Conservation (phyloP, 1,140 invertebrate genomes). For the Apis cerana region DNA sequence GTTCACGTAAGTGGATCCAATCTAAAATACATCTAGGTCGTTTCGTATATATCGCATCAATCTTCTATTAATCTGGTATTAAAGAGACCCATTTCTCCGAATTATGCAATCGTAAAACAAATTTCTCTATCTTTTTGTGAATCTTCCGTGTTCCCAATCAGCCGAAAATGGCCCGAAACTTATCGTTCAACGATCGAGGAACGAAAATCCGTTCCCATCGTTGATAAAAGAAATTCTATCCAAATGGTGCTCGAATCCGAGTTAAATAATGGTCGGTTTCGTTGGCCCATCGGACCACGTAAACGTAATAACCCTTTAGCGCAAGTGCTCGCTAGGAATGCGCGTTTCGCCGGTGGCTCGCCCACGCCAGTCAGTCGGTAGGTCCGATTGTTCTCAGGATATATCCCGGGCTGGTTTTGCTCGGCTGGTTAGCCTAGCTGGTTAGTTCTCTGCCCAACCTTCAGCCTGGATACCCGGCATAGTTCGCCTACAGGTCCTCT, state of each 20-base stretch:
- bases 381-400: constrained; percentile 80
- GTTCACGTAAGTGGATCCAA: too few species aligned
- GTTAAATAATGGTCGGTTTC: constrained; percentile 13
- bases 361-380: constrained; percentile 73
- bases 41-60: too few species aligned
- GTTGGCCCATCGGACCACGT: constrained; percentile 46
- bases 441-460: constrained; percentile 73
- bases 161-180: too few species aligned
- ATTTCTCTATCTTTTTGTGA: too few species aligned
- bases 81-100: too few species aligned
- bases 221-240: background rate
- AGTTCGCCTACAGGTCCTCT: constrained; percentile 78
- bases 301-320: constrained; percentile 63
- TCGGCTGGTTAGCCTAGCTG: constrained; percentile 68
- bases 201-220: too few species aligned
- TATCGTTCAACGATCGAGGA: too few species aligned
- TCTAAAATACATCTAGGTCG: too few species aligned
- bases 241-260: background rate
- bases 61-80: too few species aligned
- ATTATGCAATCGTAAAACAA: too few species aligned
- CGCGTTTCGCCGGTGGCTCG: constrained; percentile 72
- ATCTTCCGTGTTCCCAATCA: too few species aligned
- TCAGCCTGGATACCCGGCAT: constrained; percentile 77
- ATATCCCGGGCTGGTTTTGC: constrained; percentile 68
- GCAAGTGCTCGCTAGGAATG: constrained; percentile 73